These are phyloP conservation scores for Isichthys henryi DNA, from an alignment of 2,113 vertebrate species.

Conservation along the genomic window DNA sequence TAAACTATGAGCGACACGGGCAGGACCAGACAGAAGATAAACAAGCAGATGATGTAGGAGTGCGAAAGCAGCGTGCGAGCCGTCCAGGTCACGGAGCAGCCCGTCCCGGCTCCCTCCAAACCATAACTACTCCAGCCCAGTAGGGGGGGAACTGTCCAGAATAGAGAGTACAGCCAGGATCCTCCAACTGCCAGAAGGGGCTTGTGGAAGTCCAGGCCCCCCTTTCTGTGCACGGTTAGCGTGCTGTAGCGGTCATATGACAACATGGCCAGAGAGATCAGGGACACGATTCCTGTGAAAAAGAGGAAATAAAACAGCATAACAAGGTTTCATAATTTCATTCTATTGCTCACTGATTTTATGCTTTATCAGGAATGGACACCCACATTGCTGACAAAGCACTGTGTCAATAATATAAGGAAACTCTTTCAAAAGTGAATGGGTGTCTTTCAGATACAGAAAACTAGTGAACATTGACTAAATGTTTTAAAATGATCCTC, in stretches of 20 bases:
- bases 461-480: background rate
- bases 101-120: slow-evolving; percentile 59
- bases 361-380: background rate
- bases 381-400: background rate
- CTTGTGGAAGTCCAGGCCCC: slow-evolving; percentile 42
- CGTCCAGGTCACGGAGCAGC: slow-evolving; percentile 65
- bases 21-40: slow-evolving; percentile 63
- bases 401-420: background rate
- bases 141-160: slow-evolving; percentile 65
- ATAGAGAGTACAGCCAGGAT: slow-evolving; percentile 62
- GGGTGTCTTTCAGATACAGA: background rate
- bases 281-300: slow-evolving; percentile 60
- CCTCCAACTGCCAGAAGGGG: slow-evolving; percentile 54
- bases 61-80: slow-evolving; percentile 43
- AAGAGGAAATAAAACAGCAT: background rate
- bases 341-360: background rate
- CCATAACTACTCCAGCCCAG: slow-evolving; percentile 68
- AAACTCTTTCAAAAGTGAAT: background rate
- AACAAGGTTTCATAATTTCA: background rate
- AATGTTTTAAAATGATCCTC: background rate
- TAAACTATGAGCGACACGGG: slow-evolving; percentile 61
- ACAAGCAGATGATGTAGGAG: slow-evolving; percentile 66
- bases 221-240: slow-evolving; percentile 56
- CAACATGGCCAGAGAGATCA: slow-evolving; percentile 59
- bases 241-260: slow-evolving; percentile 67